A percentile compares a stretch with the other conserved stretches of the same genome.
phyloP scores from a whole-genome alignment of 2,888 invertebrate genomes.

The Drosophila rellima region DNA sequence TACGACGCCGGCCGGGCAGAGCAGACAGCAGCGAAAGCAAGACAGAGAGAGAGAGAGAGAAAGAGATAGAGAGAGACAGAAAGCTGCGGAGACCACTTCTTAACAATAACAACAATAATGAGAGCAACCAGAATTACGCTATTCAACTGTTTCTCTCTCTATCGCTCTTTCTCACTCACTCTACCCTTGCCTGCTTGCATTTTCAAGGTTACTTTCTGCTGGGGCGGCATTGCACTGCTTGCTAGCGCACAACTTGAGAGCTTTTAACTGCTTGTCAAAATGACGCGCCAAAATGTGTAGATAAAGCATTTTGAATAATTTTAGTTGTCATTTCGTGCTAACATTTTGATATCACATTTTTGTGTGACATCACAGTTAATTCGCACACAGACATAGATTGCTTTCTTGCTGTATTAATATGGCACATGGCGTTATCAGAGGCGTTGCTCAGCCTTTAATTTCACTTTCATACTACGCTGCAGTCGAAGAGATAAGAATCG shows the following conservation, averaged over 20 bases:
- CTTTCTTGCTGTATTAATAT: slow-evolving; percentile 5
- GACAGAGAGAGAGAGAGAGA: slow-evolving; percentile 12
- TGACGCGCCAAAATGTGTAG: slow-evolving; percentile 33
- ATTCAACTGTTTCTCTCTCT: slow-evolving; percentile 8
- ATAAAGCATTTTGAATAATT: slow-evolving; percentile 30
- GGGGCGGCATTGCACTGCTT: slow-evolving; percentile 50
- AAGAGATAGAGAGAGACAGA: background rate
- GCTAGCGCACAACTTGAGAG: slow-evolving; percentile 11
- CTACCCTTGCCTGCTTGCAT: slow-evolving; percentile 7
- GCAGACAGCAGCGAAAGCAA: background rate
- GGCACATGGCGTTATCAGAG: slow-evolving; percentile 47
- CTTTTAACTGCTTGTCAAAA: slow-evolving; percentile 38
- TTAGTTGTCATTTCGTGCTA: slow-evolving; percentile 13
- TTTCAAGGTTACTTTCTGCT: slow-evolving; percentile 64
- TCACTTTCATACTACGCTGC: slow-evolving; percentile 30
- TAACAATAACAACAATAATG: slow-evolving; percentile 53
- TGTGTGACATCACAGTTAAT: slow-evolving; percentile 34
- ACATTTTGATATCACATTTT: background rate
- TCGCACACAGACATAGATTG: slow-evolving; percentile 14
- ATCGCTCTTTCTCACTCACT: slow-evolving; percentile 11
- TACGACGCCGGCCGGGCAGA: slow-evolving; percentile 69
- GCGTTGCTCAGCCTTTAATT: slow-evolving; percentile 6
- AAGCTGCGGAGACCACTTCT: slow-evolving; percentile 29
- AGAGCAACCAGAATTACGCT: slow-evolving; percentile 20
- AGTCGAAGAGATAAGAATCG: background rate